Evolutionary conservation across 2,888 invertebrate species (phyloP).

Genomic region (Omphaloscelis lunosa): DNA sequence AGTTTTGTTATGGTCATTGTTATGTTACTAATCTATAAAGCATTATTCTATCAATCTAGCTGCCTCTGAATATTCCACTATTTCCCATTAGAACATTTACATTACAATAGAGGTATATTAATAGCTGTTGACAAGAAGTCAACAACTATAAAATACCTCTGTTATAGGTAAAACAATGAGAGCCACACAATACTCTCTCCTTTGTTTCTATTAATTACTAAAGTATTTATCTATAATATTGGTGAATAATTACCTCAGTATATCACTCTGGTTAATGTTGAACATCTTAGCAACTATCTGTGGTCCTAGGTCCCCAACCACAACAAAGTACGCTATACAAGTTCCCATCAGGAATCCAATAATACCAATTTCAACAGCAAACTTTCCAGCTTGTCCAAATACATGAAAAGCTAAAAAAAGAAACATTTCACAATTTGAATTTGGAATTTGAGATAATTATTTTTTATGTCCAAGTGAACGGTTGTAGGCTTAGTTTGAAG

Average conservation of each 20-base stretch:
- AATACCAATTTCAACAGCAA: conserved; percentile 97
- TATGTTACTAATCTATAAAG: too few relatives aligned
- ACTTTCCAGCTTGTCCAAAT: conserved; percentile 97
- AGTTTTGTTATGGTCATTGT: too few relatives aligned
- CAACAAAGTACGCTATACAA: conserved; percentile 98
- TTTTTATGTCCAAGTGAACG: neutral
- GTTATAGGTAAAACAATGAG: neutral
- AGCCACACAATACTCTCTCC: neutral
- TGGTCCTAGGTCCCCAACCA: conserved; percentile 99
- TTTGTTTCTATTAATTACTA: neutral
- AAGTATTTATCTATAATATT: neutral
- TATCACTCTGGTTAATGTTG: conserved; percentile 92
- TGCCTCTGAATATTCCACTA: too few relatives aligned
- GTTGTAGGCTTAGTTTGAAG: neutral
- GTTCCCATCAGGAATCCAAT: conserved; percentile 98
- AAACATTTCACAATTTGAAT: conserved; percentile 5
- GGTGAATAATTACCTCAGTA: conserved; percentile 88
- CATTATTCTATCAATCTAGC: too few relatives aligned
- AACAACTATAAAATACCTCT: neutral
- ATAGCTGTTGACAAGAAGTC: too few relatives aligned
- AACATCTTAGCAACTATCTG: conserved; percentile 96
- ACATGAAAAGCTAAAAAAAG: conserved; percentile 94
- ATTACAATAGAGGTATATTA: too few relatives aligned
- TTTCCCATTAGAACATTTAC: too few relatives aligned
- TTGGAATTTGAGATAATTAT: neutral